A percentile compares a stretch with the other conserved stretches of the same genome.
These are phyloP conservation scores for Trichonephila inaurata DNA, from an alignment of 1,140 invertebrate genomes.

Conservation along the genomic window DNA sequence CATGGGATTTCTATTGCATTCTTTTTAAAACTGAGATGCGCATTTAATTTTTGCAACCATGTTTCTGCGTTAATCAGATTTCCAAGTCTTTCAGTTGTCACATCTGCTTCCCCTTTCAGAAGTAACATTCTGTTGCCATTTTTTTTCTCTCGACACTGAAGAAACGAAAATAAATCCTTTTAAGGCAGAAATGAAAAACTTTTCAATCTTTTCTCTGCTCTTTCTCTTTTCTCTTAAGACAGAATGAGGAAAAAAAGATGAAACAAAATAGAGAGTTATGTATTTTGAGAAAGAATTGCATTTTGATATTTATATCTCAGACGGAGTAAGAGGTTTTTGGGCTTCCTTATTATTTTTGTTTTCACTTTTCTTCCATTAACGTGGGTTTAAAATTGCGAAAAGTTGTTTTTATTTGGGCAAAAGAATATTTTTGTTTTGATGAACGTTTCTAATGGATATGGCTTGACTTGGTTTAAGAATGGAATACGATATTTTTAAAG, in stretches of 20 bases:
- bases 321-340: neutral
- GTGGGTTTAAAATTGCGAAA: neutral
- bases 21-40: neutral
- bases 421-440: no score
- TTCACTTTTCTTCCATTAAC: neutral
- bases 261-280: neutral
- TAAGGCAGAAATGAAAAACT: neutral
- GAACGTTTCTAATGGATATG: no score
- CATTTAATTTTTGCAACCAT: neutral
- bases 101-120: neutral
- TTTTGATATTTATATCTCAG: neutral
- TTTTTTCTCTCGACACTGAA: neutral
- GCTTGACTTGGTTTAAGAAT: no score
- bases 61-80: constrained; percentile 5
- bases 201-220: neutral
- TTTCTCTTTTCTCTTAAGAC: no score
- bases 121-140: neutral
- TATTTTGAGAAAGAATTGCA: neutral
- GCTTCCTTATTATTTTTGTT: neutral
- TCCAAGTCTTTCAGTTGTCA: neutral
- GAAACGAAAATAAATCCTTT: neutral
- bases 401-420: no score
- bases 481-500: no score
- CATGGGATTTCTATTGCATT: neutral
- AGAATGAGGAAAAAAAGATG: no score